Conservation (phyloP, 2,888 invertebrate genomes). For the Callyntrura sp. region DNA sequence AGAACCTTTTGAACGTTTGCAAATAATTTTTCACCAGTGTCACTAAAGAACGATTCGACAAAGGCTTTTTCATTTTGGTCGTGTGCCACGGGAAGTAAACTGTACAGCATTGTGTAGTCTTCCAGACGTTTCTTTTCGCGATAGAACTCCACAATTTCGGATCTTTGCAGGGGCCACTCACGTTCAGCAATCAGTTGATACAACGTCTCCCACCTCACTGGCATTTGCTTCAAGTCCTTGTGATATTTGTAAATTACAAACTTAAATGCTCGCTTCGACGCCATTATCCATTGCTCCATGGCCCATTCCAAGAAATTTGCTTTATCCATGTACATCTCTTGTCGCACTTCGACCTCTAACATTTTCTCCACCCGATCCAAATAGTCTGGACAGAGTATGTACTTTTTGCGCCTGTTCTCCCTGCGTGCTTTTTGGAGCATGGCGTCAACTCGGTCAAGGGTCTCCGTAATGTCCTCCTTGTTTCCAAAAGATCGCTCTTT, state of each 20-base stretch:
- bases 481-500: conserved; percentile 44
- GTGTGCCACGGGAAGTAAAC: no score
- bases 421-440: no score
- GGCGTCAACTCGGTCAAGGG: not conserved
- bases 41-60: no score
- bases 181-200: no score
- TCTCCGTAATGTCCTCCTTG: conserved; percentile 10
- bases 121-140: not conserved
- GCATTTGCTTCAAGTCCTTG: not conserved
- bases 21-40: no score
- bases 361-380: not conserved
- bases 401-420: no score
- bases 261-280: not conserved
- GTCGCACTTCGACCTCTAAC: not conserved
- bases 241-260: not conserved
- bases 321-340: not conserved
- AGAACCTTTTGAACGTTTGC: no score
- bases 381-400: no score
- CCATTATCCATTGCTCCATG: conserved; percentile 16
- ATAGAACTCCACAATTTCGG: not conserved
- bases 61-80: no score
- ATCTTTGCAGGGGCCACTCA: not conserved
- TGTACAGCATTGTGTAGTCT: not conserved
- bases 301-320: conserved; percentile 51
- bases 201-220: no score